Evolutionary conservation across 2,113 vertebrate species (phyloP).

Genomic region (Dissostichus mawsoni): DNA sequence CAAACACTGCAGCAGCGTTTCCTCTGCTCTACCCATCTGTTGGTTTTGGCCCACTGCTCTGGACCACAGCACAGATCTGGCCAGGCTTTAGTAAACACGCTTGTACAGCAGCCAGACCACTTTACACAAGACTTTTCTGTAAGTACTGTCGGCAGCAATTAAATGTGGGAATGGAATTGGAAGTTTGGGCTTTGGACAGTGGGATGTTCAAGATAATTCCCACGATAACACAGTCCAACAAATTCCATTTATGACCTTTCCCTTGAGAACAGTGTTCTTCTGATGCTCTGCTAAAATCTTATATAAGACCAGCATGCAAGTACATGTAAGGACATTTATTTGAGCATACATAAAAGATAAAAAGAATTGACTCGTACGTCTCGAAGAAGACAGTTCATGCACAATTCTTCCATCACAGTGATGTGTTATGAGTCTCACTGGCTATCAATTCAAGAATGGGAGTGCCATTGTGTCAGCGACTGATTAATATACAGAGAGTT

Average conservation of each 20-base stretch:
- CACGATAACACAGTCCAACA: slow-evolving; percentile 44
- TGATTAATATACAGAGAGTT: slow-evolving; percentile 71
- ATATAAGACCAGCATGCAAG: slow-evolving; percentile 21
- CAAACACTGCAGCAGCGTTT: slow-evolving; percentile 79
- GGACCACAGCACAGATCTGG: slow-evolving; percentile 73
- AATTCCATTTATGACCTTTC: slow-evolving; percentile 43
- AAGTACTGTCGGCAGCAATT: slow-evolving; percentile 71
- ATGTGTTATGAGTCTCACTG: slow-evolving; percentile 43
- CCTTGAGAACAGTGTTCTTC: slow-evolving; percentile 12
- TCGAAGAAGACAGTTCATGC: not conserved
- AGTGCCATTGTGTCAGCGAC: slow-evolving; percentile 53
- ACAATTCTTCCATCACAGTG: slow-evolving; percentile 20
- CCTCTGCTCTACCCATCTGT: slow-evolving; percentile 81
- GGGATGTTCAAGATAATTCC: slow-evolving; percentile 61
- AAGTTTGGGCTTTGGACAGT: slow-evolving; percentile 47
- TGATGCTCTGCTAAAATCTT: slow-evolving; percentile 16
- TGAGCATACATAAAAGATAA: not conserved
- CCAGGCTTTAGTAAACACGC: slow-evolving; percentile 69
- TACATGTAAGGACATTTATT: slow-evolving; percentile 50
- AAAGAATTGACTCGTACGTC: slow-evolving; percentile 12
- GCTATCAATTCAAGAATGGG: slow-evolving; percentile 50
- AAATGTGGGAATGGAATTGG: slow-evolving; percentile 66
- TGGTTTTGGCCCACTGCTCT: slow-evolving; percentile 78
- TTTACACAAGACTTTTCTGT: slow-evolving; percentile 77
- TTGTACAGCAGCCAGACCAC: slow-evolving; percentile 77